phyloP scores from a whole-genome alignment of 2,113 vertebrate genomes.

The Bagarius yarrelli region DNA sequence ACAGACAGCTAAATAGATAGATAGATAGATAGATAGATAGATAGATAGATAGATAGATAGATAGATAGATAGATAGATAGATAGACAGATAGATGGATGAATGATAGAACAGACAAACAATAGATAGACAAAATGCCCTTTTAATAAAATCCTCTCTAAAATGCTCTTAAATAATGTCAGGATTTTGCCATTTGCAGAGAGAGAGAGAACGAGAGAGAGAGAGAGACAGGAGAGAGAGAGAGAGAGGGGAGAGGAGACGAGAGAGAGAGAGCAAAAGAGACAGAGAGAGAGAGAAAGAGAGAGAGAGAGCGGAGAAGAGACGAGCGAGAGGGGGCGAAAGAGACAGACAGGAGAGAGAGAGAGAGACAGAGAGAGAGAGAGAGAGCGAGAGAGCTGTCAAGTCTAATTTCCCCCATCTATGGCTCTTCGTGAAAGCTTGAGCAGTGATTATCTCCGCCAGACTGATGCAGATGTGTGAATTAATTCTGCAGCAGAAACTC shows the following conservation, averaged over 20 bases:
- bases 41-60: neutral
- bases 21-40: neutral
- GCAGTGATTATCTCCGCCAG: constrained; percentile 18
- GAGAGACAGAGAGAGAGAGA: neutral
- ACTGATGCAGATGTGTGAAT: constrained; percentile 22
- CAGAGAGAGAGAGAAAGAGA: too few species aligned
- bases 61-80: neutral
- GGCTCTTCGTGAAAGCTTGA: neutral
- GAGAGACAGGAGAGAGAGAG: too few species aligned
- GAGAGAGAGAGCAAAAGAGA: too few species aligned
- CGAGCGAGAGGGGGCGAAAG: neutral
- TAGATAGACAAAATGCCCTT: too few species aligned
- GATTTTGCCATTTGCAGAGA: too few species aligned
- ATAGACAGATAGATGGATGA: neutral
- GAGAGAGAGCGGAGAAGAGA: too few species aligned
- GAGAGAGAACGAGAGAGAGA: too few species aligned
- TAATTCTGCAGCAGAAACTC: constrained; percentile 7
- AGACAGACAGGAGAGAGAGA: neutral
- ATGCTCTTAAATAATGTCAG: too few species aligned
- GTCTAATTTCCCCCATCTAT: neutral
- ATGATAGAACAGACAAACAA: too few species aligned
- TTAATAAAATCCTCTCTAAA: too few species aligned
- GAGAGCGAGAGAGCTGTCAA: neutral
- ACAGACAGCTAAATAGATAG: neutral
- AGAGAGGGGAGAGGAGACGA: too few species aligned